Evolutionary conservation across 2,888 invertebrate species (phyloP), one percentile per base, ranked within the genome.

Genomic region (Hyalella azteca): DNA sequence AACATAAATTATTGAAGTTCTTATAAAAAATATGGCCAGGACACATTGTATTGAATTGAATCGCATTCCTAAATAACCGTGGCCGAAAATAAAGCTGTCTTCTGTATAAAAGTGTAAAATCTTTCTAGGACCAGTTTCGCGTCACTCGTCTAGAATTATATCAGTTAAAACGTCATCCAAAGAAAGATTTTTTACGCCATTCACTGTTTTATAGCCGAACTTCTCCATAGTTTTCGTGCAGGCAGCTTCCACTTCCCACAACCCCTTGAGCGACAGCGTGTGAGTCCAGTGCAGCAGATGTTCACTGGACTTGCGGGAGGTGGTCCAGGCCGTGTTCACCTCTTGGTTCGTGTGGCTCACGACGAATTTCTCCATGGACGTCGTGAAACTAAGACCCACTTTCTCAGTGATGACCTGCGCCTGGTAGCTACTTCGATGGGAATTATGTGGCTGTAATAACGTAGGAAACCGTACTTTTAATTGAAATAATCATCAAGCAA

Each of bases 291-390:
- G 78, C 4, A 81, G 78, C 7, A 83, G 60, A 15, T 80, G 32
- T 19, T 50, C 76, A 45, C 78, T 80, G 7, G 81, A 81, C n/a
- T 81, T 80, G 19, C 83, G n/a, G 2, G 83, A 80, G 5, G 83
- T 83, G 39, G 81, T 83, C 83, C 83, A 83, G 0, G 83, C 81
- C 54, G 78, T 83, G 66, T 83, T 78, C 22, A 78, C n/a, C 40
- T 83, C 79, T 48, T 73, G 78, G n/a, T 79, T 81, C 15, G 83
- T 81, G 77, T 82, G 84, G 5, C 77, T 79, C 7, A 29, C 39
- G 11, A 81, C 40, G 29, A 80, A 81, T 22, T 80, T 59, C 66
- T 81, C 49, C 79, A 81, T 81, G 29, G 79, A 73, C 11, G 78
- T 40, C 36, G 81, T 79, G 11, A 81, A 81, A 29, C 36, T 66